A percentile compares a stretch with the other conserved stretches of the same genome.
Conservation (phyloP, 2,113 vertebrate genomes). For the Trochalopteron elliotii region DNA sequence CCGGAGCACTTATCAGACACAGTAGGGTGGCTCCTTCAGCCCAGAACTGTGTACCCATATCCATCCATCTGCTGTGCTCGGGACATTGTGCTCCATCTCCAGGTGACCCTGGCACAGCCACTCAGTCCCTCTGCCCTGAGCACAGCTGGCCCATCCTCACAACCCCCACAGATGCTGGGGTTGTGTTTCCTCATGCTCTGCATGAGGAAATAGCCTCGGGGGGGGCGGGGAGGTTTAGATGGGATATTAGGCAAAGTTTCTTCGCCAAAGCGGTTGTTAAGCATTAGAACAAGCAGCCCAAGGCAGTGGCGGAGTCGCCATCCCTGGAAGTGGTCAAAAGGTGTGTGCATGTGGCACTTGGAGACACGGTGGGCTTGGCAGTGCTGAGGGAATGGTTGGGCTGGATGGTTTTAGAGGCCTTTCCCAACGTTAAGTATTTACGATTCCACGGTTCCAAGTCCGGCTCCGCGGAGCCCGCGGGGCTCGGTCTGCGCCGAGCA, state of each 20-base stretch:
- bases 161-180: accelerated
- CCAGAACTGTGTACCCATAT: accelerated
- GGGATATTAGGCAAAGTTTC: accelerated
- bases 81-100: background rate
- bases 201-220: background rate
- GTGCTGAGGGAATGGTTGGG: background rate
- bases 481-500: background rate
- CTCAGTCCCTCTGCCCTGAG: accelerated
- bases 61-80: accelerated
- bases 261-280: accelerated
- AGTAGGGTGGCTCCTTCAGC: background rate
- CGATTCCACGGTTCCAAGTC: background rate
- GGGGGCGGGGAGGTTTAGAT: accelerated
- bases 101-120: background rate
- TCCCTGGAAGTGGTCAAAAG: background rate
- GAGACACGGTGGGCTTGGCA: background rate
- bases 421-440: background rate
- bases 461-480: background rate
- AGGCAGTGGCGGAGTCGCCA: background rate
- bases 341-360: accelerated
- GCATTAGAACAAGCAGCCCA: background rate
- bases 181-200: background rate
- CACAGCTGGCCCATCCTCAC: background rate
- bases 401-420: background rate
- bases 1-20: too few species aligned